Conservation (phyloP, 2,797 vertebrate genomes). For the Anisognathus igniventris region DNA sequence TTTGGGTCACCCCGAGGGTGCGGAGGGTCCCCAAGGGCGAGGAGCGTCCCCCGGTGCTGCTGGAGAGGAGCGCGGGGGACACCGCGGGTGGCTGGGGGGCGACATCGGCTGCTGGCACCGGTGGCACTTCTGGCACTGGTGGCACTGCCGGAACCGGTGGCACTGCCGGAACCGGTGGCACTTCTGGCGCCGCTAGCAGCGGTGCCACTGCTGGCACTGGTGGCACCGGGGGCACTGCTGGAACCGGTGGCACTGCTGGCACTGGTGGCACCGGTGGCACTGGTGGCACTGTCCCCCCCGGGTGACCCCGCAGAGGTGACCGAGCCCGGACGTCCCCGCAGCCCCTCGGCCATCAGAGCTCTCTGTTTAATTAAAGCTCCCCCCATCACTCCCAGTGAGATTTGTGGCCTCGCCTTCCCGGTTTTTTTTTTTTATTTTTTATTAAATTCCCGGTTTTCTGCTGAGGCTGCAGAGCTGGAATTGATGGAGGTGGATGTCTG, state of each 20-base stretch:
- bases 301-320: neutral
- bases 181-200: accelerated
- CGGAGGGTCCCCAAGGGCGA: neutral
- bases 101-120: neutral
- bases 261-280: too few species aligned
- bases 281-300: neutral
- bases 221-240: neutral
- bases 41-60: neutral
- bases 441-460: neutral
- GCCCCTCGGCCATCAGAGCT: neutral
- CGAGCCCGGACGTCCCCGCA: neutral
- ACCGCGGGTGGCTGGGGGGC: neutral
- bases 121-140: too few species aligned
- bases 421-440: neutral
- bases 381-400: neutral
- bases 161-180: neutral
- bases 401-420: neutral
- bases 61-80: neutral
- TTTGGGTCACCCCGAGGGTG: neutral
- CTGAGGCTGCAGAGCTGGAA: neutral
- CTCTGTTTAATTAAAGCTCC: neutral
- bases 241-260: too few species aligned
- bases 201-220: too few species aligned
- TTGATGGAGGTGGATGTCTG: neutral
- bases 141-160: neutral